Evolutionary conservation across 1,140 invertebrate species (phyloP), one percentile per base, ranked within the genome.

Genomic region (Dendroctonus valens): DNA sequence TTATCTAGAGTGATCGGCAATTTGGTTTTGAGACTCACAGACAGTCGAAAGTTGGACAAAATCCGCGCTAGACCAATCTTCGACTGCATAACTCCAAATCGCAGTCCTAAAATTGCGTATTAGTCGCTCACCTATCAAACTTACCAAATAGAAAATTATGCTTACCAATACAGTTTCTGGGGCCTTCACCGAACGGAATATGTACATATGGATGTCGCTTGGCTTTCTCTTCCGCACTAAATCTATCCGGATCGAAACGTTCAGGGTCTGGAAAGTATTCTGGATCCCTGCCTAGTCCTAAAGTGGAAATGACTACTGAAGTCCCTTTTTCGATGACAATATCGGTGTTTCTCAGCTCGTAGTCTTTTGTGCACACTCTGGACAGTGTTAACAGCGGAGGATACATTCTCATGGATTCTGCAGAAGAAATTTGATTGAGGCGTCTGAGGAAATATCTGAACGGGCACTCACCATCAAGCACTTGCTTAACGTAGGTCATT

Each of bases 351-450:
- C 46, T 55, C 38, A 84, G 67, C 51, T 64, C 72, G 67, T 81
- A 83, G 12, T 76, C 70, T 58, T 77, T 73, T 3, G 75, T 77
- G 41, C 78, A 78, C 3, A 76, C 69, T 44, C 87, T 77, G 65
- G 83, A 83, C 0, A 89, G 70, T 38, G 83, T 76, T 0, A 82
- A 79, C 60, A 86, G 72, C 1, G 85, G 81, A 51, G 89, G 86
- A 75, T 87, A 84, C 69, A 84, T 84, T 40, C 89, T 80, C 68
- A 90, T 75, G 2, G 87, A 86, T 64, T 73, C 71, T 73, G 38
- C 39, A 73, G 50, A 70, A 14, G 12, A 67, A 41, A 52, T 51
- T 11, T 51, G 7, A 11, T 51, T 51, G 9, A 7, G 7, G 7
- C 15, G 49, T 14, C n/a, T n/a, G n/a, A n/a, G n/a, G n/a, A n/a